Conservation (phyloP, 2,888 invertebrate genomes). For the Cetonia aurata region DNA sequence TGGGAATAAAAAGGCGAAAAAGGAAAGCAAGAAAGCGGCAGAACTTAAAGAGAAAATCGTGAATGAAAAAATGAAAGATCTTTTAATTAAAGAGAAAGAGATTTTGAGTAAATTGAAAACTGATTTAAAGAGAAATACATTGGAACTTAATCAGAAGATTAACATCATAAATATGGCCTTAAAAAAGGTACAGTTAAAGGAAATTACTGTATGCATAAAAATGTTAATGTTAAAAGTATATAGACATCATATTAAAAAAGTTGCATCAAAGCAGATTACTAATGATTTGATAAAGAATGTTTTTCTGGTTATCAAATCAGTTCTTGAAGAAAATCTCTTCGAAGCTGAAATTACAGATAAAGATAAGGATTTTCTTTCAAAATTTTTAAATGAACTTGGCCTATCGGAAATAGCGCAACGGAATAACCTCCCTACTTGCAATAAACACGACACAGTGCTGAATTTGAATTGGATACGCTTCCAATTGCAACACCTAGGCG, state of each 20-base stretch:
- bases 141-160: conserved; percentile 11
- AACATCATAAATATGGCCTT: not conserved
- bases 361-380: conserved; percentile 43
- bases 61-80: conserved; percentile 14
- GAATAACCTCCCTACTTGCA: conserved; percentile 43
- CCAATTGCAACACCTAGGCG: conserved; percentile 50
- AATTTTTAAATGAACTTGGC: conserved; percentile 44
- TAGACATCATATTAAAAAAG: conserved; percentile 3
- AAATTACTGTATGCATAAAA: conserved; percentile 17
- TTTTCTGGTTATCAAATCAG: conserved; percentile 23
- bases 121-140: not conserved
- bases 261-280: not conserved
- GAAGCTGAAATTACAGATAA: conserved; percentile 10
- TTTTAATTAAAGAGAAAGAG: conserved; percentile 32
- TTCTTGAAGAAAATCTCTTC: conserved; percentile 27
- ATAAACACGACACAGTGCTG: conserved; percentile 12
- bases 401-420: conserved; percentile 47
- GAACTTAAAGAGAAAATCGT: conserved; percentile 21
- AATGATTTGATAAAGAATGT: conserved; percentile 30
- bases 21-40: conserved; percentile 14
- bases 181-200: conserved; percentile 1
- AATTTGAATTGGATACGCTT: conserved; percentile 48
- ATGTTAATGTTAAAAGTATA: conserved; percentile 26
- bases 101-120: conserved; percentile 29
- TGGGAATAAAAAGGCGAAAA: not conserved